Evolutionary conservation across 2,888 invertebrate genomes (phyloP), one percentile per base, ranked within the genome.

Genomic region (Andrena chrysosceles): DNA sequence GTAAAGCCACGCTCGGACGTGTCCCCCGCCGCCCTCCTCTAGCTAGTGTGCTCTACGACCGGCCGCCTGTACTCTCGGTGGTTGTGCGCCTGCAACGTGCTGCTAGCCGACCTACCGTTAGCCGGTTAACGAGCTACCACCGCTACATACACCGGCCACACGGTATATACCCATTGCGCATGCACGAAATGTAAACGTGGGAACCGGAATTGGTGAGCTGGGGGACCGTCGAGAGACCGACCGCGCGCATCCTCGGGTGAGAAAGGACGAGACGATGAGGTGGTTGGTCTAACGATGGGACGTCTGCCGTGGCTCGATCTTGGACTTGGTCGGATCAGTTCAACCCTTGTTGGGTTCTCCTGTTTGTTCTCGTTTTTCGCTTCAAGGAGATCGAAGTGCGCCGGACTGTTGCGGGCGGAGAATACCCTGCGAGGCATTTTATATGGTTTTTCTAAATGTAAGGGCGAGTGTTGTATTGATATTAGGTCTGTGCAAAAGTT

Each of bases 131-230:
- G 93, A 94, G 93, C 94, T 93, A 92, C 92, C 92, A 93, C 91
- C 91, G 92, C 92, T 91, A 91, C 91, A 89, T 90, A 91, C 91
- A 90, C 90, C 91, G 91, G 87, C 91, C 90, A 90, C 85, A 86
- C 89, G 83, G 84, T 85, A 80, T 85, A 80, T 88, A 85, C 89
- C 91, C 92, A 93, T 93, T 92, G 93, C 93, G 93, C 93, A 93
- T 94, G 94, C 93, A 93, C 93, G 93, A 94, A 93, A 94, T 94
- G 93, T 93, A 93, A 94, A 94, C 94, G 94, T 94, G 94, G 94
- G 94, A 94, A 94, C 94, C 94, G 94, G 94, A 94, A 93, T 93
- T 92, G 92, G 87, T 83, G 81, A 82, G 62, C 86, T 81, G 86
- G 88, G 42, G 89, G 87, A 81, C 84, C 82, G 78, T 74, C 76